phyloP scores from a whole-genome alignment of 2,888 invertebrate species.

The Amphipyra berbera region DNA sequence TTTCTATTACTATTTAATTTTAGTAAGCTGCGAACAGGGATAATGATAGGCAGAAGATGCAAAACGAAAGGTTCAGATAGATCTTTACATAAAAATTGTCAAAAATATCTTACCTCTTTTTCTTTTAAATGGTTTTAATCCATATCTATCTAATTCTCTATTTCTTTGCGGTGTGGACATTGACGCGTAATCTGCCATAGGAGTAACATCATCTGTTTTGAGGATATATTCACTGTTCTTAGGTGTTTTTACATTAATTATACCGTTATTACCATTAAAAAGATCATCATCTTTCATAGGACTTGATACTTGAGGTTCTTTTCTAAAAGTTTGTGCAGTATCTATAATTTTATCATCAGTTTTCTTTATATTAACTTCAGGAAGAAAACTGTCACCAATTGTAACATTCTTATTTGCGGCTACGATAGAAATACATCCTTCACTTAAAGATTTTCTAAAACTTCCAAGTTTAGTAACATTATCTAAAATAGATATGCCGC shows the following conservation, averaged over 20 bases:
- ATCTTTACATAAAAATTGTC: neutral
- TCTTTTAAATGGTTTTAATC: conserved; percentile 92
- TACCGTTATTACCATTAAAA: conserved; percentile 31
- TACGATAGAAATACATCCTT: conserved; percentile 22
- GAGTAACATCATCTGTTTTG: conserved; percentile 89
- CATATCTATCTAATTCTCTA: conserved; percentile 91
- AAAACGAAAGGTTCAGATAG: neutral
- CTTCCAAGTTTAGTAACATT: conserved; percentile 50
- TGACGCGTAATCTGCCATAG: conserved; percentile 89
- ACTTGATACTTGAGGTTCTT: conserved; percentile 9
- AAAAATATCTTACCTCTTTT: conserved; percentile 83
- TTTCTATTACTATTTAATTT: too few species aligned
- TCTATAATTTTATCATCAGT: conserved; percentile 2
- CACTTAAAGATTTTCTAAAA: conserved; percentile 36
- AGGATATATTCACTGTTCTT: conserved; percentile 82
- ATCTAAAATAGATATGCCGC: conserved; percentile 69
- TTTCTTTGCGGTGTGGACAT: conserved; percentile 90
- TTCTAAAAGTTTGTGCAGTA: neutral
- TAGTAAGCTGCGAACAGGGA: too few species aligned
- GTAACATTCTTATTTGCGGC: conserved; percentile 17
- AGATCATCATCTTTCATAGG: conserved; percentile 22
- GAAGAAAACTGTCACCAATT: conserved; percentile 37
- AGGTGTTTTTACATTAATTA: conserved; percentile 72
- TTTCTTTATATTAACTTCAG: conserved; percentile 46
- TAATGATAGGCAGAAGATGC: too few species aligned